Conservation (phyloP, 2,113 vertebrate genomes). For the Sapayoa aenigma region DNA sequence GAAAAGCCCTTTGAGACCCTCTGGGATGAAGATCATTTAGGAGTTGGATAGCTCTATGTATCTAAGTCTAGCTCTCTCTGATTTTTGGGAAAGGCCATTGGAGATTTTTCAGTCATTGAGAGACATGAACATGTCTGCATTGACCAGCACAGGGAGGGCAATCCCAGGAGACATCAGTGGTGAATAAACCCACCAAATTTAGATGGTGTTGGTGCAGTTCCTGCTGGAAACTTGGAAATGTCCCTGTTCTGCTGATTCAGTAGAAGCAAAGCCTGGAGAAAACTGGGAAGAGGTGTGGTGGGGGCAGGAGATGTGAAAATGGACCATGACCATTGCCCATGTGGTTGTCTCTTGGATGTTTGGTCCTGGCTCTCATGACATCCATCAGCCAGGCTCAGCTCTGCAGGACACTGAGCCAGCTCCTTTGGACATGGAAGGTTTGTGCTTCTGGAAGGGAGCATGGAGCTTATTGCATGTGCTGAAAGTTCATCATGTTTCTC, state of each 20-base stretch:
- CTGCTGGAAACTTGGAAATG: neutral
- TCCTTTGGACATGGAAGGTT: neutral
- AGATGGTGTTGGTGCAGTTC: neutral
- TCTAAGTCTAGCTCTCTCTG: neutral
- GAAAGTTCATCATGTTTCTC: neutral
- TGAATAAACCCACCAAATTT: neutral
- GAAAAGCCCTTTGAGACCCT: constrained; percentile 29
- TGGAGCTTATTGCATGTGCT: neutral
- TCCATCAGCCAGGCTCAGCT: neutral
- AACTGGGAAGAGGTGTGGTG: neutral
- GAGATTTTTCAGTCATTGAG: neutral
- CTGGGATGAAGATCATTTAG: neutral
- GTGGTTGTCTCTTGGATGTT: neutral
- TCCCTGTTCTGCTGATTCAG: neutral
- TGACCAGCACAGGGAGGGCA: neutral
- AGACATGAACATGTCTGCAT: fast-evolving
- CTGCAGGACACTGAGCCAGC: neutral
- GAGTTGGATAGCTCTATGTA: neutral
- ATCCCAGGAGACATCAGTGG: neutral
- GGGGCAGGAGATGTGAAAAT: neutral
- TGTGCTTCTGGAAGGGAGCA: constrained; percentile 45
- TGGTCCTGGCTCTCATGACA: neutral
- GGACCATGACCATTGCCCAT: neutral
- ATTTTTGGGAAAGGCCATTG: neutral
- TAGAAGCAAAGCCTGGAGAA: neutral